phyloP scores from a whole-genome alignment of 2,113 vertebrate genomes.

The Vidua macroura region DNA sequence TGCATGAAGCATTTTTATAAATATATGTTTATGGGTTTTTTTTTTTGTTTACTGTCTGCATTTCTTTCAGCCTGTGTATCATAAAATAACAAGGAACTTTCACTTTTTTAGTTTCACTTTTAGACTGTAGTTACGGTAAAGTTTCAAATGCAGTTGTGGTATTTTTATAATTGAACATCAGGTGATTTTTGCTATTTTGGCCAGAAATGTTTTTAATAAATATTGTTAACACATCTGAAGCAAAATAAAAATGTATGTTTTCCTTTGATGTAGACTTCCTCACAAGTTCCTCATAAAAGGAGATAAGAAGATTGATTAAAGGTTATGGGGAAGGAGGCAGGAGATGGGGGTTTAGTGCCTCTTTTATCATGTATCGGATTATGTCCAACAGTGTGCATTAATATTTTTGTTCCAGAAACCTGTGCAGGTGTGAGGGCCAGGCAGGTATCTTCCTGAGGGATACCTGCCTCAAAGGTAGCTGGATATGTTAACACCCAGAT shows the following conservation, averaged over 20 bases:
- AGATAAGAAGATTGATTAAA: neutral
- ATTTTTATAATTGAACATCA: slow-evolving; percentile 19
- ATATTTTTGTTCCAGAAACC: neutral
- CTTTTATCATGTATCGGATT: neutral
- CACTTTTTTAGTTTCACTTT: slow-evolving; percentile 69
- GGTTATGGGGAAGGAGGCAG: neutral
- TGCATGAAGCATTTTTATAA: neutral
- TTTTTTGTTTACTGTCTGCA: slow-evolving; percentile 44
- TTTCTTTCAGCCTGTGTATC: slow-evolving; percentile 1
- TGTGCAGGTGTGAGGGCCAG: neutral
- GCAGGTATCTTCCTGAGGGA: neutral
- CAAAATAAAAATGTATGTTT: neutral
- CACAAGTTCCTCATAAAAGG: neutral
- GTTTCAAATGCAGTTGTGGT: slow-evolving; percentile 38
- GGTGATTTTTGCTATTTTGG: neutral
- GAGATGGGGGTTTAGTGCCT: neutral
- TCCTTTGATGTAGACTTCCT: neutral
- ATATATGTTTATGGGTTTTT: neutral
- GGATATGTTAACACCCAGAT: neutral
- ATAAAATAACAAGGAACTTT: slow-evolving; percentile 51
- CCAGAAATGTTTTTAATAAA: neutral
- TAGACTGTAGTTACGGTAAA: slow-evolving; percentile 27
- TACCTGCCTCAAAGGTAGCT: neutral
- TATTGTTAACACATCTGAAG: neutral
- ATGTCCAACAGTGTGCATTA: too few relatives aligned